Evolutionary conservation across 2,888 invertebrate species (phyloP), one percentile per base, ranked within the genome.

Genomic region (Drymonia ruficornis): DNA sequence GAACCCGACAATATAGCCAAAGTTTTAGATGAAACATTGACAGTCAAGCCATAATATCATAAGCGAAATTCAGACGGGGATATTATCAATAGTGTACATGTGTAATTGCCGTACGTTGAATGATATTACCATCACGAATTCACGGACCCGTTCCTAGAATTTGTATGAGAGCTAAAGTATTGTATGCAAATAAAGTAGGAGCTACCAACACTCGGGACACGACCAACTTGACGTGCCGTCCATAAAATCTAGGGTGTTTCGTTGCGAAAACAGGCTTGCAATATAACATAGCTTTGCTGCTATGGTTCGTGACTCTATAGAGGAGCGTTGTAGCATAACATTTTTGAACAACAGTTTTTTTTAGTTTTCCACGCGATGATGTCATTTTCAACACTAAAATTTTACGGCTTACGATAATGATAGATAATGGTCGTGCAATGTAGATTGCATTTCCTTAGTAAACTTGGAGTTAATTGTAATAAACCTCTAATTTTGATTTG

Each of bases 101-200:
- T 28, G 15, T 47, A 28, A 50, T 40, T 49, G 53, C 1, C 49
- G 16, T 52, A 54, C 55, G 53, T 58, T 48, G 45, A 62, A 59
- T 65, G 31, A 38, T 29, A 53, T 62, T 56, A 55, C 34, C 46
- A 51, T 59, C 56, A 55, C 45, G 55, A 63, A 63, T 59, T 50
- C 50, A 51, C 49, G 63, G 66, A 61, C 57, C 59, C 45, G 52
- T 63, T 57, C 15, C 23, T 18, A 29, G 52, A 47, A 47, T 47
- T 44, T 56, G 38, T 64, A 48, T 49, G 50, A 52, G 62, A 61
- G 46, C 52, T 67, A 61, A 50, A 58, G 66, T 70, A 79, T 83
- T 83, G 82, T 82, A 83, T 82, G 81, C 67, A 71, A 84, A 82
- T 50, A 61, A 50, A 54, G 64, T 71, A 51, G 60, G 67, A 67